Conservation (phyloP, 1,140 invertebrate species). For the Halyomorpha halys region DNA sequence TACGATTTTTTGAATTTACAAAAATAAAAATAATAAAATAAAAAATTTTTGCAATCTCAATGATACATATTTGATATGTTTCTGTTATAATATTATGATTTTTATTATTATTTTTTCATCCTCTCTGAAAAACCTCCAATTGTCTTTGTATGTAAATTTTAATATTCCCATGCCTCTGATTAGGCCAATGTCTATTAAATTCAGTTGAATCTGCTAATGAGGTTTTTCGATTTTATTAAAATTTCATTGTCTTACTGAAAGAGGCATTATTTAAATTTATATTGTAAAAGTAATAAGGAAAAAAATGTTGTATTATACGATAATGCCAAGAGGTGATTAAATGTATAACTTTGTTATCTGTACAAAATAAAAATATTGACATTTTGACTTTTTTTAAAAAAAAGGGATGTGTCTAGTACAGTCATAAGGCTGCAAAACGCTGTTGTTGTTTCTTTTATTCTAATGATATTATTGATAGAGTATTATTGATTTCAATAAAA, state of each 20-base stretch:
- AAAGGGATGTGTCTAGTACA: slow-evolving; percentile 22
- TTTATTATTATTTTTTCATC: no score
- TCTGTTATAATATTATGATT: background rate
- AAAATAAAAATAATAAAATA: slow-evolving; percentile 11
- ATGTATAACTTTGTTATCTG: slow-evolving; percentile 26
- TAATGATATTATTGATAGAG: slow-evolving; percentile 32
- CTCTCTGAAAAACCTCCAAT: no score
- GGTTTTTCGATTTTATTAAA: slow-evolving; percentile 10
- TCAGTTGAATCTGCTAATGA: no score
- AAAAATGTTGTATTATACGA: no score
- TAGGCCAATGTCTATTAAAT: no score
- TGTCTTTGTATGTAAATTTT: no score
- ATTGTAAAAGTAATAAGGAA: slow-evolving; percentile 3
- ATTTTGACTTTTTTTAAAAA: slow-evolving; percentile 25
- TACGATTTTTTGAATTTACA: slow-evolving; percentile 29
- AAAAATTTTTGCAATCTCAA: slow-evolving; percentile 21
- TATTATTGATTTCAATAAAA: slow-evolving; percentile 32
- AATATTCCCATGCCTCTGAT: no score
- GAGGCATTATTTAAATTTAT: slow-evolving; percentile 2
- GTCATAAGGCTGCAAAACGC: slow-evolving; percentile 27
- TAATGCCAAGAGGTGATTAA: slow-evolving; percentile 17
- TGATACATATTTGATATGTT: slow-evolving; percentile 28
- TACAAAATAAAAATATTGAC: slow-evolving; percentile 24
- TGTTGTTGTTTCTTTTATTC: slow-evolving; percentile 33
- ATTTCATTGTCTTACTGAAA: slow-evolving; percentile 24